Conservation (phyloP, 2,113 vertebrate genomes). For the Alaudala cheleensis region DNA sequence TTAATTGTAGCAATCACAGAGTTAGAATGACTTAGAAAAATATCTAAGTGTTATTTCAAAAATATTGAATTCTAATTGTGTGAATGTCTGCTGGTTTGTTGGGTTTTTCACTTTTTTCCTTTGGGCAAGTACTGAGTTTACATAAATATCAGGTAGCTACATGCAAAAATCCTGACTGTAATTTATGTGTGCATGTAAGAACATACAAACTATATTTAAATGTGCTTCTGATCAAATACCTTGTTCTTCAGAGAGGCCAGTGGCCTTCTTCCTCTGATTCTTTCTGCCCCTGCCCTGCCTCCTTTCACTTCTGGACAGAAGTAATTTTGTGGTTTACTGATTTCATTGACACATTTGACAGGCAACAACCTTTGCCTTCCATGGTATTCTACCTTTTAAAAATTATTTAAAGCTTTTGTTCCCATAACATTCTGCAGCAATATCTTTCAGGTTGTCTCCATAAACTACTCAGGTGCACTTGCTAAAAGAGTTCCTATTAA, state of each 20-base stretch:
- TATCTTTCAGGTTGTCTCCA: background rate
- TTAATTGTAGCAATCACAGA: background rate
- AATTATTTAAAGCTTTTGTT: background rate
- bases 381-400: background rate
- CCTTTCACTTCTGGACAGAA: background rate
- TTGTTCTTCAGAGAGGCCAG: background rate
- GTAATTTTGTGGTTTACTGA: background rate
- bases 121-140: background rate
- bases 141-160: background rate
- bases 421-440: background rate
- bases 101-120: background rate
- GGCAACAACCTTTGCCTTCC: background rate
- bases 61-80: background rate
- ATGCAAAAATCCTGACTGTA: background rate
- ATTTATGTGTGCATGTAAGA: background rate
- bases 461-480: background rate
- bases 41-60: background rate
- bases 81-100: background rate
- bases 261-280: background rate
- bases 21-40: background rate
- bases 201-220: background rate
- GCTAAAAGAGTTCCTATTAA: background rate
- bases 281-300: background rate
- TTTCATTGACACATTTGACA: background rate
- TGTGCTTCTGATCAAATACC: background rate